Evolutionary conservation across 64 coral and sea anemone genomes (phyloP).

Genomic region (Trachythela sp.): DNA sequence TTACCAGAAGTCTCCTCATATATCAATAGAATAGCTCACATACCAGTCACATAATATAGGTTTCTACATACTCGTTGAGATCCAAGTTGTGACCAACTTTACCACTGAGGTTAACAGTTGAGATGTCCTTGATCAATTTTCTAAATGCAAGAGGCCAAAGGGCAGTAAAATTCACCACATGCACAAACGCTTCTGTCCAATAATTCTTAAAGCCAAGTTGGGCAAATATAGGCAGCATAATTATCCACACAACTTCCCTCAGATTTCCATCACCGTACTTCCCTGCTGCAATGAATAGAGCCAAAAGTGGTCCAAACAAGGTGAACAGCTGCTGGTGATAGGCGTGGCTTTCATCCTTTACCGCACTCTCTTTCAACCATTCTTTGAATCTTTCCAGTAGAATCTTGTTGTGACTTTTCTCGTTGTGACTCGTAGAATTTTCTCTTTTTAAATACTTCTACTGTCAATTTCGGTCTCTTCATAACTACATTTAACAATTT

Average conservation of each 20-base stretch:
- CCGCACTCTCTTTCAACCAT: background rate
- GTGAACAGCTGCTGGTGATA: conserved; percentile 2
- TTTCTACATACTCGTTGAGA: background rate
- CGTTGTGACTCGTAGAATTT: background rate
- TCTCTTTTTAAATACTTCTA: background rate
- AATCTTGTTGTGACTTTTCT: background rate
- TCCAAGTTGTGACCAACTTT: background rate
- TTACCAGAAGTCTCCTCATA: too few species aligned
- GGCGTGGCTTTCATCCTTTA: background rate
- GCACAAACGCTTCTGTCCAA: conserved; percentile 17
- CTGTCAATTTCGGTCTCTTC: background rate
- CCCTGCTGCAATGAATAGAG: background rate
- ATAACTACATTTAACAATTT: background rate
- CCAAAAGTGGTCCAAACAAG: background rate
- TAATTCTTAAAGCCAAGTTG: background rate
- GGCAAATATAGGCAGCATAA: background rate
- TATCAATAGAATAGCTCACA: too few species aligned
- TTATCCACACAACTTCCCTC: background rate
- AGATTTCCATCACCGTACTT: background rate
- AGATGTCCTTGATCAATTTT: background rate
- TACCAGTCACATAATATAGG: background rate
- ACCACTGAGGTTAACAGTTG: background rate
- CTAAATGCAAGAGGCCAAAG: background rate
- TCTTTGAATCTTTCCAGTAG: background rate
- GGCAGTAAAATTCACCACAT: background rate